Conservation (phyloP, 2,113 vertebrate genomes). For the Ailuropoda melanoleuca region DNA sequence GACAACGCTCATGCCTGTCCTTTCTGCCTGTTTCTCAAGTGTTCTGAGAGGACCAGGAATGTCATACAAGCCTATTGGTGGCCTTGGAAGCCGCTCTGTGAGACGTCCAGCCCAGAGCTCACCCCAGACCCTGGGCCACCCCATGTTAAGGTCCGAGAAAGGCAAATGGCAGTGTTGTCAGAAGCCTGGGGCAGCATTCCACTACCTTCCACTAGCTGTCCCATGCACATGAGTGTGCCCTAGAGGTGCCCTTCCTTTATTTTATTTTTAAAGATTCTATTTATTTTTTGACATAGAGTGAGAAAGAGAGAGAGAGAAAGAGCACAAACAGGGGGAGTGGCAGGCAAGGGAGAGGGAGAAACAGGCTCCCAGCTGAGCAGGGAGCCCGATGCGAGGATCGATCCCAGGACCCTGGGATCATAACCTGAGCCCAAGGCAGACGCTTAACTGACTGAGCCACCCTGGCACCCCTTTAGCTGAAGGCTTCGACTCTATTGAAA, state of each 20-base stretch:
- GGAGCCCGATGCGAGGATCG: too few species aligned
- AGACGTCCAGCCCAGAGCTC: neutral
- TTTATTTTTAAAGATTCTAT: too few species aligned
- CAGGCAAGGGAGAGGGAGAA: too few species aligned
- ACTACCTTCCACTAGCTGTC: neutral
- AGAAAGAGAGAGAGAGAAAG: too few species aligned
- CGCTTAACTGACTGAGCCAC: too few species aligned
- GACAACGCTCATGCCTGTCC: neutral
- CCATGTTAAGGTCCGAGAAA: rapidly evolving
- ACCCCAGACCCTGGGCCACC: neutral
- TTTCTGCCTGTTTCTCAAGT: neutral
- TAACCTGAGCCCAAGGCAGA: too few species aligned
- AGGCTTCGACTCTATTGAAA: neutral
- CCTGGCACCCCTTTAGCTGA: neutral
- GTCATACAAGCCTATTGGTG: neutral
- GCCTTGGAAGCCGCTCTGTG: neutral
- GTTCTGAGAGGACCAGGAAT: neutral
- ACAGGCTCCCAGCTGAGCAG: too few species aligned
- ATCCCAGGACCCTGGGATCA: too few species aligned
- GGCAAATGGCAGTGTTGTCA: neutral
- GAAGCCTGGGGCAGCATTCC: neutral
- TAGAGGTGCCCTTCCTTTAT: neutral
- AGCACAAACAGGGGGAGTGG: too few species aligned
- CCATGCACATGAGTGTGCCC: rapidly evolving
- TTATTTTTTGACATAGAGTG: too few species aligned